phyloP scores from a whole-genome alignment of 2,888 invertebrate genomes.

The Habroteleia sp. region DNA sequence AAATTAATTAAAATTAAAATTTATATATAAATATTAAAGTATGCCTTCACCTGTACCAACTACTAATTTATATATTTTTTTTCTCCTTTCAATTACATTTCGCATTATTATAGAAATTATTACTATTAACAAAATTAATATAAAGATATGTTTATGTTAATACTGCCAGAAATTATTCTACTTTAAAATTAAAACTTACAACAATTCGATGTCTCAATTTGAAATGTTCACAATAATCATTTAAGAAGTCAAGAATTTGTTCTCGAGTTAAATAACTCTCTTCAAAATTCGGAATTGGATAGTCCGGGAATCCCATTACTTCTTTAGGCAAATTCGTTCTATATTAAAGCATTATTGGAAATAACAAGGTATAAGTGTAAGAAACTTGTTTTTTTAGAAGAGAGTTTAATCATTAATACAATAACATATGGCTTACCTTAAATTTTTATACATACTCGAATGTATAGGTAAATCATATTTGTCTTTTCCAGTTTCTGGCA shows the following conservation, averaged over 20 bases:
- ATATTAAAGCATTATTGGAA: slow-evolving; percentile 57
- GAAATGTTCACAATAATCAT: slow-evolving; percentile 87
- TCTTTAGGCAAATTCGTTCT: slow-evolving; percentile 97
- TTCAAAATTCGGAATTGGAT: slow-evolving; percentile 87
- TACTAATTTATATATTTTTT: too few relatives aligned
- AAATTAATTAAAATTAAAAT: too few relatives aligned
- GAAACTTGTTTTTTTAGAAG: slow-evolving; percentile 5
- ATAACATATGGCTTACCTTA: slow-evolving; percentile 85
- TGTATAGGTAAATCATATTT: slow-evolving; percentile 90
- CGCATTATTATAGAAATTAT: too few relatives aligned
- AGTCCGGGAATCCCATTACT: slow-evolving; percentile 95
- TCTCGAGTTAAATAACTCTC: slow-evolving; percentile 88
- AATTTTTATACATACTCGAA: slow-evolving; percentile 94
- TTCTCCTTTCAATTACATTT: too few relatives aligned
- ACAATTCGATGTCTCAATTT: slow-evolving; percentile 85
- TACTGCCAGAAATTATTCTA: too few relatives aligned
- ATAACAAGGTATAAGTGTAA: neutral
- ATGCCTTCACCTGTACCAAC: too few relatives aligned
- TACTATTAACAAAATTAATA: too few relatives aligned
- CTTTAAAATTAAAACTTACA: slow-evolving; percentile 82
- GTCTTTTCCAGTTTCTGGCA: slow-evolving; percentile 88
- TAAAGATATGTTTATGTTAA: too few relatives aligned
- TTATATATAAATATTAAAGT: too few relatives aligned
- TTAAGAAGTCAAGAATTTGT: slow-evolving; percentile 88
- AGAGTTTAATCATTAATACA: too few relatives aligned